Base-by-base conservation (phyloP, 2,888 invertebrate species). In the Clepsis dumicolana region DNA sequence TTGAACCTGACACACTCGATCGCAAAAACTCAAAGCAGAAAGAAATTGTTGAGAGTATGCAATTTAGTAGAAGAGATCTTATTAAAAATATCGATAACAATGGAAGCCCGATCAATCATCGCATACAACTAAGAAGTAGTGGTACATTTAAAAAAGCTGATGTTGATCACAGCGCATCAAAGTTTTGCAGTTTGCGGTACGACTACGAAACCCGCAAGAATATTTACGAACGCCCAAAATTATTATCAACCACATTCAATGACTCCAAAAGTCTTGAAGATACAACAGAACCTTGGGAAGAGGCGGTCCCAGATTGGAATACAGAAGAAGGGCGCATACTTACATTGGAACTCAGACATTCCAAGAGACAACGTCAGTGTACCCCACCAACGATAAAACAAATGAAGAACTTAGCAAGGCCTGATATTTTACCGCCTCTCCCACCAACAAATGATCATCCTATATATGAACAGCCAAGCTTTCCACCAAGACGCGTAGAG, bases 1-100 rank as follows among this genome's bases (percentile, higher is more conserved):
- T 97, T 77, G 98, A 98, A 84, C 97, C 97, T 0, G 97, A 98
- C 74, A 98, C 98, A 0, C 91, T 98, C 65, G 98, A 98, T 79
- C 94, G 97, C 27, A 97, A 97, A 80, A 95, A 96, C 52, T 95
- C 80, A 1, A 93, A 92, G 77, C 86, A 90, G 41, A 93, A 88
- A 80, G 84, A 85, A 69, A 72, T 77, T 27, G 70, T 79, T 27
- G 88, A 88, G 71, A 84, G 72, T 65, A 75, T 77, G 52, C 85
- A 88, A 32, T 89, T 88, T 50, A 91, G 89, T 67, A 86, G 91
- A 71, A 91, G 82, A 74, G 82, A 87, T 72, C 76, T 92, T 1
- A 77, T 88, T 7, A 85, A 86, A 72, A 86, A 83, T 74, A 81
- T 90, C 25, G 83, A 87, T 57, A 78, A 72, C 41, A 79, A 79